A percentile compares a stretch with the other conserved stretches of the same genome.
phyloP scores from a whole-genome alignment of 2,113 vertebrate genomes.

The Myrmecophaga tridactyla region DNA sequence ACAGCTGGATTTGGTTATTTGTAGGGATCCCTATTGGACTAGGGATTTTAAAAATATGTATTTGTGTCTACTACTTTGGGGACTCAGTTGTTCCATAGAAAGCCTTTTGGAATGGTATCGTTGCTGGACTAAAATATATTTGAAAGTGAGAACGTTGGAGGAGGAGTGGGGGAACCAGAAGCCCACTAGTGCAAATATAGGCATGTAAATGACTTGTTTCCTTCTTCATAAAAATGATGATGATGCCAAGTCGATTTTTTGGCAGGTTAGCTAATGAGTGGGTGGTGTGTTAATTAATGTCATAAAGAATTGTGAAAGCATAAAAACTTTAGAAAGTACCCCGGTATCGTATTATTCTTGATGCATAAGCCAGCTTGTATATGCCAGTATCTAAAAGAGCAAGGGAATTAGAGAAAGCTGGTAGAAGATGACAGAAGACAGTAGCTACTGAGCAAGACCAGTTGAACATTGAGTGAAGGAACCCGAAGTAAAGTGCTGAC shows the following conservation, averaged over 20 bases:
- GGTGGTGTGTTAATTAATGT: slow-evolving; percentile 61
- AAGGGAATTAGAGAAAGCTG: background rate
- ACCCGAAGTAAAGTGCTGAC: background rate
- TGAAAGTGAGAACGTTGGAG: background rate
- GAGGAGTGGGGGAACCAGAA: slow-evolving; percentile 22
- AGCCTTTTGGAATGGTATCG: background rate
- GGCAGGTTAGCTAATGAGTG: slow-evolving; percentile 62
- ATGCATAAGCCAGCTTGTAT: background rate
- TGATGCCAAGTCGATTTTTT: slow-evolving; percentile 31
- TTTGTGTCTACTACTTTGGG: background rate
- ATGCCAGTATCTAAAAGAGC: background rate
- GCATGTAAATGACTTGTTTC: slow-evolving; percentile 64
- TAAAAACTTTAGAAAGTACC: slow-evolving; percentile 37
- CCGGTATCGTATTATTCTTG: background rate
- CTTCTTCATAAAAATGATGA: slow-evolving; percentile 38
- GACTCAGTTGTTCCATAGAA: background rate
- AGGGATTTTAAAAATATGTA: background rate
- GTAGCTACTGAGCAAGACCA: background rate
- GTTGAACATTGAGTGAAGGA: background rate
- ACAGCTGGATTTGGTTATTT: background rate
- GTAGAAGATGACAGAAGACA: background rate
- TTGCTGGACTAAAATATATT: slow-evolving; percentile 21
- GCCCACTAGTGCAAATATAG: slow-evolving; percentile 52
- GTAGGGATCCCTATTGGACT: background rate
- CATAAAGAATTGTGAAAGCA: slow-evolving; percentile 38